These are phyloP conservation scores for Brachypalpus laphriformis DNA, from an alignment of 2,888 invertebrate genomes.

Conservation along the genomic window DNA sequence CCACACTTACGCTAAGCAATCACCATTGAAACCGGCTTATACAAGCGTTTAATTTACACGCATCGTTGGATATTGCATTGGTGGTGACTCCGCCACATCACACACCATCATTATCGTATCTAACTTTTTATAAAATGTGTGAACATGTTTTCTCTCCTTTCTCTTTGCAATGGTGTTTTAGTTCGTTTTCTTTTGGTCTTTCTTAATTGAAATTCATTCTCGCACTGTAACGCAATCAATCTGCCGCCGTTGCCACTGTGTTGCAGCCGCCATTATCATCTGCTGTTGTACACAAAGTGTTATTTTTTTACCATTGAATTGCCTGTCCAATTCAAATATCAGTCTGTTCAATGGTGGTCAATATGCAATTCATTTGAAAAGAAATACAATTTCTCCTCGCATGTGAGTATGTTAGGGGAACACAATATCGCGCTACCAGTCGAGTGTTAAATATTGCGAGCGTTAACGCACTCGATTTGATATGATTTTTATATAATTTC, in stretches of 20 bases:
- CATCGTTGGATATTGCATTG: slow-evolving; percentile 66
- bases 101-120: slow-evolving; percentile 51
- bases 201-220: slow-evolving; percentile 72
- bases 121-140: slow-evolving; percentile 68
- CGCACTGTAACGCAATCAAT: slow-evolving; percentile 65
- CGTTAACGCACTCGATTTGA: slow-evolving; percentile 41
- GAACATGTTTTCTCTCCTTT: slow-evolving; percentile 73
- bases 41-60: slow-evolving; percentile 72
- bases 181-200: slow-evolving; percentile 41
- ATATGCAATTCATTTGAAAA: slow-evolving; percentile 34
- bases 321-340: slow-evolving; percentile 11
- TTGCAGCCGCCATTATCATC: slow-evolving; percentile 28
- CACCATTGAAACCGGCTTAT: slow-evolving; percentile 64
- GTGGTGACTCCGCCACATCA: slow-evolving; percentile 34
- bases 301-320: slow-evolving; percentile 18
- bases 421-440: slow-evolving; percentile 24
- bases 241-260: slow-evolving; percentile 50
- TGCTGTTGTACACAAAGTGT: slow-evolving; percentile 13
- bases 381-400: slow-evolving; percentile 27
- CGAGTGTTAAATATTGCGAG: slow-evolving; percentile 48
- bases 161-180: slow-evolving; percentile 57
- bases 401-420: slow-evolving; percentile 15
- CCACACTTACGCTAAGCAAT: slow-evolving; percentile 64
- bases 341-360: slow-evolving; percentile 34
- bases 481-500: slow-evolving; percentile 1